Evolutionary conservation across 92 coral and sea anemone species (phyloP), one percentile per base, ranked within the genome.

Genomic region (Muricea muricata): DNA sequence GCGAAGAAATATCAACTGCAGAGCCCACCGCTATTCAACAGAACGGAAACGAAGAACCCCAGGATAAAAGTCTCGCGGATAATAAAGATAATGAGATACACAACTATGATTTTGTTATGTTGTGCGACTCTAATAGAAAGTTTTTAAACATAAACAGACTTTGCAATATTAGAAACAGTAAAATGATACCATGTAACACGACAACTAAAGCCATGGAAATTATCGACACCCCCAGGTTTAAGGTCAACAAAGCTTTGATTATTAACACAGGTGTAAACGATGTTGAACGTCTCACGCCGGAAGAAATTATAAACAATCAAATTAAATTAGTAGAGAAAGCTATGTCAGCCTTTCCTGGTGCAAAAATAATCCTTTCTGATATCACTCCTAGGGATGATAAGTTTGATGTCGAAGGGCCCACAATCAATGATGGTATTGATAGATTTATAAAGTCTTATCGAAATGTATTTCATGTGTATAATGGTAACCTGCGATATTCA

Each of bases 231-330:
- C n/a, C 87, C 15, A 45, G 87, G 10, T 83, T 83, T 52, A 47
- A 24, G 7, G 87, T 65, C 12, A 35, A 46, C 20, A 69, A 65
- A 39, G 60, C 32, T 20, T 55, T 83, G 10, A 73, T 83, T 26
- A 72, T 72, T 54, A 70, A 83, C 48, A 83, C 87, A 10, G 87
- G 87, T 2, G 87, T 83, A 9, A 83, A 83, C 68, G 82, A 72
- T 73, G 52, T 83, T 47, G 87, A 83, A 37, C 80, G 73, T 83
- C 54, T 55, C 2, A 2, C 87, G 1, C 32, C 26, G 2, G 32
- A 73, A 10, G 87, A 83, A 39, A 39, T 83, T 26, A 20, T 72
- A 11, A 17, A 18, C 4, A 47, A 70, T 18, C 87, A 83, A 83
- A 28, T 72, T 70, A 60, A 73, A 33, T 0, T 83, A 42, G 82